A percentile compares a stretch with the other conserved stretches of the same genome.
These are phyloP conservation scores for Macrosoma leucophasiata DNA, from an alignment of 2,888 invertebrate species.

Conservation along the genomic window DNA sequence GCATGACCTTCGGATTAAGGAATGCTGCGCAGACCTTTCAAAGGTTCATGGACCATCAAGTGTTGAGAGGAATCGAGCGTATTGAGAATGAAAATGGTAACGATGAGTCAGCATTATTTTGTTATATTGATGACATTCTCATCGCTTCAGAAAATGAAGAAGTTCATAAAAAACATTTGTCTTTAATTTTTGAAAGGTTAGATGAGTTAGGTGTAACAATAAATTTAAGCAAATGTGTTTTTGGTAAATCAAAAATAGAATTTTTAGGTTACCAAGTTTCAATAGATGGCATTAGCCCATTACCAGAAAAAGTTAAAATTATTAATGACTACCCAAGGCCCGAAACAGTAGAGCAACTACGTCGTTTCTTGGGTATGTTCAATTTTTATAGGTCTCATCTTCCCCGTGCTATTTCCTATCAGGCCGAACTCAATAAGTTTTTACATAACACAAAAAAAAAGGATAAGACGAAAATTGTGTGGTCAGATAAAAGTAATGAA, in stretches of 20 bases:
- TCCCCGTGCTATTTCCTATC: background rate
- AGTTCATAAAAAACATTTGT: slow-evolving; percentile 3
- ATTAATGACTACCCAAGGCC: background rate
- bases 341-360: background rate
- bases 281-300: background rate
- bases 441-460: slow-evolving; percentile 17
- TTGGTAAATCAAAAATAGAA: no score
- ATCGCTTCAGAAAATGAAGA: slow-evolving; percentile 2
- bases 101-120: slow-evolving; percentile 7
- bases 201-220: no score
- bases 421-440: background rate
- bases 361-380: background rate
- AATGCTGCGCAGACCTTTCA: no score
- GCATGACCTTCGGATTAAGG: no score
- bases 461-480: slow-evolving; percentile 20
- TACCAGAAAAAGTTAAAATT: background rate
- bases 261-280: no score
- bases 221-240: no score
- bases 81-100: no score
- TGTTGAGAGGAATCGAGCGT: slow-evolving; percentile 5
- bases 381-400: background rate
- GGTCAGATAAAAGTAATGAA: slow-evolving; percentile 13
- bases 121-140: slow-evolving; percentile 8
- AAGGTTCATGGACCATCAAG: slow-evolving; percentile 4
- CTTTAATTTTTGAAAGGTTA: no score